Base-by-base conservation (phyloP, 1,140 invertebrate species). In the Battus philenor region DNA sequence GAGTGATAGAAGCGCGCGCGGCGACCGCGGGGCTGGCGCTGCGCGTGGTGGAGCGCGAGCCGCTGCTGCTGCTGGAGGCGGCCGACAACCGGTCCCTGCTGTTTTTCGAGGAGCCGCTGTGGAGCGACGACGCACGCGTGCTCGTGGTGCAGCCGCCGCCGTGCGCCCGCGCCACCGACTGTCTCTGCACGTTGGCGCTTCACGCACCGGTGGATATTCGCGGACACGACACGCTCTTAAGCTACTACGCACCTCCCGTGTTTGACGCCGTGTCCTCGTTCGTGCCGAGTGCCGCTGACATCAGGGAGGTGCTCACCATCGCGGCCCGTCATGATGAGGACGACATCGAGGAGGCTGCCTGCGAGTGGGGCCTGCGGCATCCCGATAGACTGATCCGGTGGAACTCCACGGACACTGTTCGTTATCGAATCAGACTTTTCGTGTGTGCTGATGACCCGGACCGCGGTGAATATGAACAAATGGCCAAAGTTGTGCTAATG, bases 371-470 rank as follows among this genome's bases (percentile, higher is more conserved):
- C 17, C 34, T 38, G 6, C 11, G 2, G 15, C 12, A 38, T 13
- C 10, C 16, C 5, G 6, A 15, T 1, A n/a, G 2, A 26, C 18
- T 27, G n/a, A n/a, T 6, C 8, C 7, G 26, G 22, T 12, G 9
- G 20, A 1, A 7, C 2, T 6, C 18, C 8, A 20, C 15, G 8
- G 1, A 7, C n/a, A 6, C 5, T 2, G 9, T 24, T 11, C 5
- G 2, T 6, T 38, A 26, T 5, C 7, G 2, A 3, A 41, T 41
- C 26, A 6, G 38, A 27, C 16, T 41, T 12, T 9, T 10, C 12
- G 12, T 41, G 5, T 41, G 38, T 15, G 10, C n/a, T n/a, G 24
- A 41, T 13, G 38, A 41, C n/a, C 22, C 38, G 16, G 38, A 41
- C n/a, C 8, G 2, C 15, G 13, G 1, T 1, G 13, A 29, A 41